Evolutionary conservation across 2,888 invertebrate genomes (phyloP), one percentile per base, ranked within the genome.

Genomic region (Prenolepis imparis): DNA sequence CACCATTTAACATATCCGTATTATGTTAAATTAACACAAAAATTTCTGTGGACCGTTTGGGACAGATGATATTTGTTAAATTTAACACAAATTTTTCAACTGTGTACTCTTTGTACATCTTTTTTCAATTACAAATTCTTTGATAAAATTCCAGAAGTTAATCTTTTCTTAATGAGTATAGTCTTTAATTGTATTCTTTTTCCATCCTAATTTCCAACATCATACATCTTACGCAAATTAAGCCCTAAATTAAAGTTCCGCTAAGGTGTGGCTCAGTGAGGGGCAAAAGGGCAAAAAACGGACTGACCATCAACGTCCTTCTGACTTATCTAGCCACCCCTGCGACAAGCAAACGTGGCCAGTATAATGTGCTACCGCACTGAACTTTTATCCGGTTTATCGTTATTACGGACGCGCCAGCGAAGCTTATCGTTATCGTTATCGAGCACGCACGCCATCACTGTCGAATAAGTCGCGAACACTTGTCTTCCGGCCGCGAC

Each of bases 341-440:
- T 66, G 39, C 18, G 9, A 61, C 74, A 6, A 32, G 18, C 63
- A 32, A 61, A 44, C 24, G 8, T 41, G 18, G 12, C 18, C 64
- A 21, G 36, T 75, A 28, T 28, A 75, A 77, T 55, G 28, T 39
- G 59, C 21, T n/a, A 57, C 18, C 72, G 18, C 73, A 21, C n/a
- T 41, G 41, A 67, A 77, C 77, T 77, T 77, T 77, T 57, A 39
- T 55, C 55, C 75, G 39, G 52, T 18, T 77, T 77, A 77, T 77
- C 67, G n/a, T 67, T 67, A 67, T 77, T 67, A 41, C 55, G 39
- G 77, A 66, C 77, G 77, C 81, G 73, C 64, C 64, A 32, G 52
- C 61, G 41, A 80, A 75, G 80, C 86, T 86, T 88, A 88, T 88
- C 88, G 72, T 88, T 86, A 88, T 83, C 89, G 88, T 85, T 67